Conservation (phyloP, 1,140 invertebrate species). For the Pogonus chalceus region DNA sequence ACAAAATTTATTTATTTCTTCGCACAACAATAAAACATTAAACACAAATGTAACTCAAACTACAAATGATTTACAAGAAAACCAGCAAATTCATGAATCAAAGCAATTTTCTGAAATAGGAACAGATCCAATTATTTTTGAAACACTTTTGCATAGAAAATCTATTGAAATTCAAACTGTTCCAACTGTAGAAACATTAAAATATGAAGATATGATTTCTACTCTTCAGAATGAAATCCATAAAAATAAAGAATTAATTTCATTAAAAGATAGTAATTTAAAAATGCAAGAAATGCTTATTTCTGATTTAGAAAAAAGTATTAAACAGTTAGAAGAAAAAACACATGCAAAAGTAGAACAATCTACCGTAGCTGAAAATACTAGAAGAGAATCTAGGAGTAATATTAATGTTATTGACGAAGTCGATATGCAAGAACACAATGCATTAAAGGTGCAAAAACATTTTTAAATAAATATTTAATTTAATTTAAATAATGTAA, state of each 20-base stretch:
- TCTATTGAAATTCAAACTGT: background rate
- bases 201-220: background rate
- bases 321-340: background rate
- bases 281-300: background rate
- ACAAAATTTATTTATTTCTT: background rate
- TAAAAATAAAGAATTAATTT: background rate
- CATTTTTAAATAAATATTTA: background rate
- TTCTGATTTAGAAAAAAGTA: background rate
- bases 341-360: background rate
- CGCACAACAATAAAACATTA: background rate
- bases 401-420: background rate
- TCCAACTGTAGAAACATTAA: background rate
- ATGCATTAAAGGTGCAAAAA: background rate
- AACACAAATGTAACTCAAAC: background rate
- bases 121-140: background rate
- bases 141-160: background rate
- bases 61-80: background rate
- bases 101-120: background rate
- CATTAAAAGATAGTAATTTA: background rate
- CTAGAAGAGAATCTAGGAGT: background rate
- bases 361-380: background rate
- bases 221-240: background rate
- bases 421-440: slow-evolving; percentile 1
- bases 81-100: background rate
- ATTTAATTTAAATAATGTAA: background rate